Base-by-base conservation (phyloP, 1,140 invertebrate genomes). In the Eumaeus atala region DNA sequence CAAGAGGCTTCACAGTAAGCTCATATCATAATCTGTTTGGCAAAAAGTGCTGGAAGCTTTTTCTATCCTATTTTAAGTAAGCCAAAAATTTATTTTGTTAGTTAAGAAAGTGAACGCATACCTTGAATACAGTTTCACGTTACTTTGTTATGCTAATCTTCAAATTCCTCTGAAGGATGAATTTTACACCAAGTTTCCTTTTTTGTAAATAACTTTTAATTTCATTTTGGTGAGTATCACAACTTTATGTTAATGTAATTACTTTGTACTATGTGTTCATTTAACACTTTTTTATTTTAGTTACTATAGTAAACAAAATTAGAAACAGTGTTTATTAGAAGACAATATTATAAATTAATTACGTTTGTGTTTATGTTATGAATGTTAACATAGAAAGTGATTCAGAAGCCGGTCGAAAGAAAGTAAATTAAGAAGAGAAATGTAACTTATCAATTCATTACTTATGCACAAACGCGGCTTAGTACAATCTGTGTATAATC, bases 101-200 rank as follows among this genome's bases (percentile, higher is more conserved):
- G 62, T 61, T 56, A 53, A 49, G 55, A 64, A 64, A 58, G 58
- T 51, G 47, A 53, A 79, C 76, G 76, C 76, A 83, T 78, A 74
- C 68, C 67, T 52, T 67, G 73, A 82, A 77, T 68, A 77, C 78
- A 77, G 77, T 76, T 79, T 73, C 78, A 75, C 69, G 61, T 86
- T 72, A 81, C 83, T 84, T 86, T 86, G 83, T 86, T 83, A 86
- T 86, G 83, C 79, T 84, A 86, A 86, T 86, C 76, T 78, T 80
- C 73, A 83, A 86, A 86, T 86, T 86, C 80, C 82, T 83, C 72
- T 72, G 76, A 72, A 74, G 81, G 67, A 66, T 61, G 67, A 83
- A 86, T 68, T 82, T 83, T 74, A 62, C 55, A 59, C 49, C 64
- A 69, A 83, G 73, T 77, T 74, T 70, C 75, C 42, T 83, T 83